These are phyloP conservation scores for Plecturocebus donacophilus DNA, from an alignment of 2,113 vertebrate species.

Conservation along the genomic window DNA sequence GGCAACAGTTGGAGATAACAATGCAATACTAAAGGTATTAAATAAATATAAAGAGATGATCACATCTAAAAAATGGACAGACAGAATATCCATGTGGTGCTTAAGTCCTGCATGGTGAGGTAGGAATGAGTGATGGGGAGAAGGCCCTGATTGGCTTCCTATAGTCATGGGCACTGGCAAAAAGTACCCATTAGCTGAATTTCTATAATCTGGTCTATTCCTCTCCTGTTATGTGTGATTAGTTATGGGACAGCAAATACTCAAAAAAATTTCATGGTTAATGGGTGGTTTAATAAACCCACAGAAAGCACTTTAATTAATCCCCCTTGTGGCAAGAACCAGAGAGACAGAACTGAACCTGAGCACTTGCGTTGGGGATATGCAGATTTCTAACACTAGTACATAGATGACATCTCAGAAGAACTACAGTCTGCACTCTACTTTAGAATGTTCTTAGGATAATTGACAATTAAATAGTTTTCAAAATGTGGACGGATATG, in stretches of 20 bases:
- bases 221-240: constrained; percentile 44
- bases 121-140: background rate
- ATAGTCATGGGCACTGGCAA: background rate
- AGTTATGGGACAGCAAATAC: constrained; percentile 53
- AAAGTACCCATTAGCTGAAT: background rate
- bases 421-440: background rate
- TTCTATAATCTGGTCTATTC: background rate
- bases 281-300: constrained; percentile 66
- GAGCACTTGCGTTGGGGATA: background rate
- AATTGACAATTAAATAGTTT: background rate
- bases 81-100: background rate
- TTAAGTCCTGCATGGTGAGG: background rate
- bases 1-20: background rate
- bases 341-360: background rate
- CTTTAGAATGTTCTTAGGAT: background rate
- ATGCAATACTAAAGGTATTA: background rate
- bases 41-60: background rate
- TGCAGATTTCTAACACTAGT: background rate
- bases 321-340: constrained; percentile 40
- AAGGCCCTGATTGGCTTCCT: background rate
- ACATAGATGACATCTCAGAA: background rate
- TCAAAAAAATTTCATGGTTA: constrained; percentile 53
- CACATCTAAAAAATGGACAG: background rate
- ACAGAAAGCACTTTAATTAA: constrained; percentile 73
- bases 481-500: background rate